These are phyloP conservation scores for Tigriopus japonicus DNA, from an alignment of 1,140 invertebrate species.

Conservation along the genomic window DNA sequence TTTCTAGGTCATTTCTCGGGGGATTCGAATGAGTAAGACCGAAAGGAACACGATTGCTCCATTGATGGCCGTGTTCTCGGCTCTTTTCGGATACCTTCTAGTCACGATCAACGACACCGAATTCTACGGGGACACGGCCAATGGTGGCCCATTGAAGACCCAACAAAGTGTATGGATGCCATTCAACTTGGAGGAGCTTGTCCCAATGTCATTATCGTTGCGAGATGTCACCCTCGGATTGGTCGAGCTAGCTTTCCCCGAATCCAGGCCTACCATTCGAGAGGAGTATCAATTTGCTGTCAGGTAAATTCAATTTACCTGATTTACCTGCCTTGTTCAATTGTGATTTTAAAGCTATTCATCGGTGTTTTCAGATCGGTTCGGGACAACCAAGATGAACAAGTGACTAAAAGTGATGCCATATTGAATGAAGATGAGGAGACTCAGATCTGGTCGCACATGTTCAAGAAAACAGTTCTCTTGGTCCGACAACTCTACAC, in stretches of 20 bases:
- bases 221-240: constrained; percentile 62
- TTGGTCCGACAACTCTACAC: constrained; percentile 58
- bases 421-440: not conserved
- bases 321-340: not conserved
- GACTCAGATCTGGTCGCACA: constrained; percentile 19
- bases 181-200: constrained; percentile 29
- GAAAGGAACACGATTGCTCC: constrained; percentile 54
- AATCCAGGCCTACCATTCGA: constrained; percentile 28
- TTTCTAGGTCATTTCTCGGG: constrained; percentile 41
- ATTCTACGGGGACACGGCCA: constrained; percentile 33
- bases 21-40: constrained; percentile 38
- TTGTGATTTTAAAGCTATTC: too few species aligned
- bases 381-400: too few species aligned
- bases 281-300: constrained; percentile 13
- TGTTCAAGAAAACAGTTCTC: constrained; percentile 39
- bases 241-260: constrained; percentile 73
- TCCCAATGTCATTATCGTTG: constrained; percentile 28
- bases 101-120: constrained; percentile 73
- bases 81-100: constrained; percentile 57
- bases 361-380: too few species aligned
- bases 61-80: constrained; percentile 59
- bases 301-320: constrained; percentile 1
- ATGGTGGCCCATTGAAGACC: constrained; percentile 15
- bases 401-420: too few species aligned
- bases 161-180: constrained; percentile 24